Evolutionary conservation across 2,797 vertebrate species (phyloP).

Genomic region (Danio albolineatus): DNA sequence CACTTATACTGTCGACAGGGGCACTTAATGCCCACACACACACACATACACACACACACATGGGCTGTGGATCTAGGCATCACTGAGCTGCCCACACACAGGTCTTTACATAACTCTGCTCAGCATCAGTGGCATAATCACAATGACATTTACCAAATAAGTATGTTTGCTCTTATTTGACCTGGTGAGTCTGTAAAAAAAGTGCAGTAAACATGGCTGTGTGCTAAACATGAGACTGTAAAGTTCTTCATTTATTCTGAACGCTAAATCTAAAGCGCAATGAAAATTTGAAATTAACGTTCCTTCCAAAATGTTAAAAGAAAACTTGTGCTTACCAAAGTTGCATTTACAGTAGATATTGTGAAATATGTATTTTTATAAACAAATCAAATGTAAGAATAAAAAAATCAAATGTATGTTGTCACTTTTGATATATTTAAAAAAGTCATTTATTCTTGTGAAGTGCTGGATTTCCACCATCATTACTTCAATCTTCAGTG

Average conservation of each 20-base stretch:
- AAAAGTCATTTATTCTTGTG: too few relatives aligned
- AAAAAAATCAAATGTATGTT: too few relatives aligned
- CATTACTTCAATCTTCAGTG: too few relatives aligned
- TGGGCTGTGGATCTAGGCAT: slow-evolving; percentile 37
- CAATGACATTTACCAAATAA: slow-evolving; percentile 31
- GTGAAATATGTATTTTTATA: not conserved
- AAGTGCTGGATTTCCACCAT: too few relatives aligned
- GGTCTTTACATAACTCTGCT: slow-evolving; percentile 44
- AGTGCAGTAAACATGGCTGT: not conserved
- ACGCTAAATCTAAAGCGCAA: not conserved
- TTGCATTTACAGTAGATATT: slow-evolving; percentile 1
- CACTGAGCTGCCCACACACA: slow-evolving; percentile 49
- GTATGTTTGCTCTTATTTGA: slow-evolving; percentile 7
- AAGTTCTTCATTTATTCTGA: not conserved
- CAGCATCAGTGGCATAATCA: slow-evolving; percentile 18
- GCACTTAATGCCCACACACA: slow-evolving; percentile 43
- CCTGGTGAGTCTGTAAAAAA: not conserved
- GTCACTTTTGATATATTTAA: too few relatives aligned
- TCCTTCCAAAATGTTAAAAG: not conserved
- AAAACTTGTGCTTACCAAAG: not conserved
- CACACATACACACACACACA: slow-evolving; percentile 39
- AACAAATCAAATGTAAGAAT: not conserved
- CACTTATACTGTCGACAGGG: slow-evolving; percentile 28
- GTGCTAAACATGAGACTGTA: not conserved
- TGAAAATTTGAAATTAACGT: not conserved